A percentile compares a stretch with the other conserved stretches of the same genome.
These are phyloP conservation scores for Falcunculus frontatus DNA, from an alignment of 2,113 vertebrate species.

Conservation along the genomic window DNA sequence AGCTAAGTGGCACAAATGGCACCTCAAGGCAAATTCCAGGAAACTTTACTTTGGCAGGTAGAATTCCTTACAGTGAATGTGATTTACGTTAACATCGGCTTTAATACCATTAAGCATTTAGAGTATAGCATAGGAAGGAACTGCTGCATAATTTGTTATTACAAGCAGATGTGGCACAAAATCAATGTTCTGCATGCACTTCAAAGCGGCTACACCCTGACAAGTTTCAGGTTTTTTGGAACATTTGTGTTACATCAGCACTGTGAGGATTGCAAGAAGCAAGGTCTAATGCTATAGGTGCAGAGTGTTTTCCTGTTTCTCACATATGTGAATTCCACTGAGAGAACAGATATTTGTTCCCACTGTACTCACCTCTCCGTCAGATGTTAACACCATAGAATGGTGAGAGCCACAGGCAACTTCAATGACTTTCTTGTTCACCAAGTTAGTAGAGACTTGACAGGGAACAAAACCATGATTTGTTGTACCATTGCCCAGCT, in stretches of 20 bases:
- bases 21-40: neutral
- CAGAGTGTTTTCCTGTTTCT: neutral
- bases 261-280: neutral
- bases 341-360: neutral
- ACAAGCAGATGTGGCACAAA: neutral
- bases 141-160: neutral
- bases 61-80: neutral
- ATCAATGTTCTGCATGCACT: neutral
- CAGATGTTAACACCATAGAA: conserved; percentile 89
- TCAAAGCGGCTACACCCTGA: neutral
- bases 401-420: conserved; percentile 97
- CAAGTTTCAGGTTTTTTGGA: neutral
- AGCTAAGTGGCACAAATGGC: neutral
- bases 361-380: conserved; percentile 85
- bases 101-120: neutral
- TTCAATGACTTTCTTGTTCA: conserved; percentile 89
- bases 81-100: neutral
- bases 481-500: conserved; percentile 92
- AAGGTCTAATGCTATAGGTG: neutral
- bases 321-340: neutral
- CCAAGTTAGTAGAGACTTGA: conserved; percentile 91
- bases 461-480: conserved; percentile 87
- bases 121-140: neutral
- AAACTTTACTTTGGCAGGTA: neutral
- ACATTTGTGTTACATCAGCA: neutral